Evolutionary conservation across 1,140 invertebrate species (phyloP), one percentile per base, ranked within the genome.

Genomic region (Hyles euphorbiae): DNA sequence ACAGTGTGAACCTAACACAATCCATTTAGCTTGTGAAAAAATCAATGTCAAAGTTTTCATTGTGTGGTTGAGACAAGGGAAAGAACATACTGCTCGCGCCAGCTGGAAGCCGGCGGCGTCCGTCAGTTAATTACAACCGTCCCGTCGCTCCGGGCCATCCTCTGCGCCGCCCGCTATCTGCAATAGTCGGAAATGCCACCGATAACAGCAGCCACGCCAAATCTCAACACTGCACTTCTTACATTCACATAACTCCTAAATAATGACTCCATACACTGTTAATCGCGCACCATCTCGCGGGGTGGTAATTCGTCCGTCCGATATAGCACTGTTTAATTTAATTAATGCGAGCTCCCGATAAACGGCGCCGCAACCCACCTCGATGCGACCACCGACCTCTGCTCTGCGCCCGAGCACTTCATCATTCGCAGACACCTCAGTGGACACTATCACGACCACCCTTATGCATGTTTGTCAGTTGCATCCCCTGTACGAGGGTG

Each of bases 131-230:
- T 81, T 74, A 83, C 72, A 76, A 68, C 71, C 67, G 71, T 81
- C 76, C 78, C 74, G 72, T 76, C 72, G 75, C 68, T 66, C 70
- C 73, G 73, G 76, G 80, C 85, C 85, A 88, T 88, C 81, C 83
- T 88, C 85, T 75, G 78, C 78, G 68, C 71, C 69, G 67, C 66
- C 67, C 79, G 82, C 81, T 88, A 88, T 88, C 85, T 88, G 83
- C 74, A 86, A 87, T 66, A 78, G 69, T 84, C 81, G 83, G 79
- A 88, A 83, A 81, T 73, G 78, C 64, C 58, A 76, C 75, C 74
- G 85, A 86, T 88, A 88, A 86, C 76, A 78, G 56, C 56, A 61
- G 66, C 71, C 79, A 83, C 77, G 74, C 76, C 74, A 72, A 77
- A 69, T 69, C 62, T 60, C 56, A 34, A 53, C 53, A 47, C 49